Conservation (phyloP, 2,113 vertebrate genomes). For the Triplophysa tibetana region DNA sequence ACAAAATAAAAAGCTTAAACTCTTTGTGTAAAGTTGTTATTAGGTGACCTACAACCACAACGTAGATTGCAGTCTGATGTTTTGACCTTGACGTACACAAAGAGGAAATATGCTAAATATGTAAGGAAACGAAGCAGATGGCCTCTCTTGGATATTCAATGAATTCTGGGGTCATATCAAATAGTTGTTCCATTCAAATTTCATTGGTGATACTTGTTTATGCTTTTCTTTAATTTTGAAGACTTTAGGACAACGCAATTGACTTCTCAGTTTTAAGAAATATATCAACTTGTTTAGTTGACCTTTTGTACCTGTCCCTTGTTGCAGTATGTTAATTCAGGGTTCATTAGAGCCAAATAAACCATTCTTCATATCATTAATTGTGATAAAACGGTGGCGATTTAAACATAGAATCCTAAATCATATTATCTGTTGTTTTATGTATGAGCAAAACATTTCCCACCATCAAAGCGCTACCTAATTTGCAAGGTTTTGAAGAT, state of each 20-base stretch:
- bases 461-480: conserved; percentile 37
- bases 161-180: conserved; percentile 7
- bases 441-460: conserved; percentile 12
- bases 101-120: not conserved
- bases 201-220: conserved; percentile 12
- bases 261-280: conserved; percentile 8
- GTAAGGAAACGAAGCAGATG: not conserved
- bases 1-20: too few species aligned
- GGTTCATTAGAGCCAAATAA: conserved; percentile 16
- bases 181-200: not conserved
- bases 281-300: conserved; percentile 14
- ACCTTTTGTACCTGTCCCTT: conserved; percentile 18
- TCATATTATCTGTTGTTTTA: conserved; percentile 26
- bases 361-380: conserved; percentile 9
- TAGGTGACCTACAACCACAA: not conserved
- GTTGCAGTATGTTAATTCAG: not conserved
- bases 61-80: not conserved
- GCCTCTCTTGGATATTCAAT: not conserved
- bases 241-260: conserved; percentile 12
- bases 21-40: not conserved
- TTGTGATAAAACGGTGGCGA: conserved; percentile 28
- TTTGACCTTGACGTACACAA: conserved; percentile 3
- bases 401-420: conserved; percentile 38
- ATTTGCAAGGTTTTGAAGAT: conserved; percentile 35
- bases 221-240: not conserved